Conservation (phyloP, 2,888 invertebrate genomes). For the Lamproptera curius region DNA sequence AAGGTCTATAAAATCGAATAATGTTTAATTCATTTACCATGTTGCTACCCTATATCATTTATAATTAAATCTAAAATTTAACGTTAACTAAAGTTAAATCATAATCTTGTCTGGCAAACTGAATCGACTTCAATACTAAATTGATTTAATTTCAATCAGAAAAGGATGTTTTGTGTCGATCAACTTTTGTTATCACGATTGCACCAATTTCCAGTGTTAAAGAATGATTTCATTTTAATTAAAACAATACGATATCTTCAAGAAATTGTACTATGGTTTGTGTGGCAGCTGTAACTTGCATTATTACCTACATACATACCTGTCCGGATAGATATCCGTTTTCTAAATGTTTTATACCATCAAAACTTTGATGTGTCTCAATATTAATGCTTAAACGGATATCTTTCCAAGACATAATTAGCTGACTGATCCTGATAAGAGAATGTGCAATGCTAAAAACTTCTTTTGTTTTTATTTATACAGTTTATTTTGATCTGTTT, state of each 20-base stretch:
- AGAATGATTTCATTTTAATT: conserved; percentile 34
- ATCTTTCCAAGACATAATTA: conserved; percentile 59
- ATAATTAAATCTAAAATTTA: no score
- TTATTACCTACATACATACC: conserved; percentile 46
- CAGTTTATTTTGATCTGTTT: conserved; percentile 65
- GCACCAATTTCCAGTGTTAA: conserved; percentile 65
- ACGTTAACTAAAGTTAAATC: no score
- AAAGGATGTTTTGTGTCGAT: neutral
- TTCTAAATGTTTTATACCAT: no score
- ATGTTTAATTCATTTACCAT: no score
- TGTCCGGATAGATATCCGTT: conserved; percentile 63
- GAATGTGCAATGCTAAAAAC: conserved; percentile 76
- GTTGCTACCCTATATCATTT: no score
- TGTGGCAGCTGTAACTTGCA: conserved; percentile 75
- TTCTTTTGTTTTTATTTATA: conserved; percentile 65
- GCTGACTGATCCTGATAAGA: conserved; percentile 70
- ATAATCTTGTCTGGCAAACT: no score
- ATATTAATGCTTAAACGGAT: conserved; percentile 52
- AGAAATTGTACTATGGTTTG: conserved; percentile 54
- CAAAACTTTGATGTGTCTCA: no score
- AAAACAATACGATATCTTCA: conserved; percentile 37
- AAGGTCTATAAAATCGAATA: no score
- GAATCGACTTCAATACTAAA: no score
- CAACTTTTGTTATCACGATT: conserved; percentile 30
- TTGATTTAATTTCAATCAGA: no score